A percentile compares a stretch with the other conserved stretches of the same genome.
phyloP scores from a whole-genome alignment of 2,888 invertebrate genomes.

The Archaeoteleia sp. region DNA sequence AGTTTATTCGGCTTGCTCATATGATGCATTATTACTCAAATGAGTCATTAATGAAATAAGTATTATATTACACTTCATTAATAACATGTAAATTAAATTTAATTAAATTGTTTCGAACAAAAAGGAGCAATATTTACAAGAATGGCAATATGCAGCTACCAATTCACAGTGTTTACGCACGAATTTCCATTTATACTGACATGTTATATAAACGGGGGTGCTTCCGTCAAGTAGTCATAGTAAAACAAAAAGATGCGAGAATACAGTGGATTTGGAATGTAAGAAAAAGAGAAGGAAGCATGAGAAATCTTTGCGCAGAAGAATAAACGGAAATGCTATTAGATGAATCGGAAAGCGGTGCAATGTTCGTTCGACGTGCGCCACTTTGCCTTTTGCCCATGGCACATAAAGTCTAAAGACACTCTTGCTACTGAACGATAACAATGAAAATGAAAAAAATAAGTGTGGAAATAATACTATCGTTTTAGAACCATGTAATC shows the following conservation, averaged over 20 bases:
- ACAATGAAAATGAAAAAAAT: conserved; percentile 2
- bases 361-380: conserved; percentile 20
- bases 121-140: no score
- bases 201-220: conserved; percentile 22
- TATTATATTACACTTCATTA: no score
- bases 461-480: no score
- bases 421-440: conserved; percentile 22
- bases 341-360: conserved; percentile 17
- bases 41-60: no score
- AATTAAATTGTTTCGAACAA: no score
- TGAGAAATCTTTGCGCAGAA: conserved; percentile 25
- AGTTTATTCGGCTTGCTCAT: no score
- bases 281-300: conserved; percentile 15
- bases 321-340: conserved; percentile 39
- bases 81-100: no score
- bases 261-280: conserved; percentile 12
- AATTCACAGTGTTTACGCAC: conserved; percentile 8
- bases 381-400: conserved; percentile 48
- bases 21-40: no score
- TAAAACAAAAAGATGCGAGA: conserved; percentile 25
- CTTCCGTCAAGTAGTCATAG: conserved; percentile 22
- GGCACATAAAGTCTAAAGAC: conserved; percentile 41
- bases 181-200: conserved; percentile 14
- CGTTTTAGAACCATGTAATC: no score
- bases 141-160: no score